A percentile compares a stretch with the other conserved stretches of the same genome.
Conservation (phyloP, 1,140 invertebrate species). For the Latrodectus geometricus region DNA sequence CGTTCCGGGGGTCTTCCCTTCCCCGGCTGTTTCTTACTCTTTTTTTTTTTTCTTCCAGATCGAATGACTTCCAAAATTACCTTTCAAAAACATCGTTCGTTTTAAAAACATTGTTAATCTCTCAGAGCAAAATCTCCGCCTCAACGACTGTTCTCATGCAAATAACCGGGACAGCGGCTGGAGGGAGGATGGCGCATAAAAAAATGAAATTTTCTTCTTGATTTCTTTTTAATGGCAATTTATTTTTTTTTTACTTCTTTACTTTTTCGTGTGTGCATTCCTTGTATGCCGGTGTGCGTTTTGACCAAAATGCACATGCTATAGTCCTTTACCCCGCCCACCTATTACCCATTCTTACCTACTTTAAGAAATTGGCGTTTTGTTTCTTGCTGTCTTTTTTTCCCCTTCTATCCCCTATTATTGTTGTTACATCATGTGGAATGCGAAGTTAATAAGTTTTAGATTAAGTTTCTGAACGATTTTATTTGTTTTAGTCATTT, state of each 20-base stretch:
- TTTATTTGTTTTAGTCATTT: slow-evolving; percentile 16
- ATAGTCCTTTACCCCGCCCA: background rate
- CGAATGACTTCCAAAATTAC: slow-evolving; percentile 61
- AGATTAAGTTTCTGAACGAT: slow-evolving; percentile 56
- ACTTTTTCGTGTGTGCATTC: background rate
- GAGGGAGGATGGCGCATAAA: background rate
- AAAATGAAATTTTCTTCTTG: slow-evolving; percentile 56
- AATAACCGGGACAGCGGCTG: slow-evolving; percentile 26
- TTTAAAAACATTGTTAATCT: slow-evolving; percentile 62
- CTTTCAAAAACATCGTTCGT: slow-evolving; percentile 62
- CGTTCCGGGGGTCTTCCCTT: background rate
- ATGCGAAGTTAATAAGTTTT: slow-evolving; percentile 62
- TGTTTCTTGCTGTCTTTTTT: background rate
- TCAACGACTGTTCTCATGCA: slow-evolving; percentile 57
- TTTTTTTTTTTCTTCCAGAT: slow-evolving; percentile 26
- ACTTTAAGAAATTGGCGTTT: slow-evolving; percentile 61
- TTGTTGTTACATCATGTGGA: slow-evolving; percentile 62
- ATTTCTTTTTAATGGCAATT: slow-evolving; percentile 60
- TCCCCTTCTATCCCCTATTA: slow-evolving; percentile 41
- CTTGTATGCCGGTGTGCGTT: background rate
- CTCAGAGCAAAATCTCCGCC: slow-evolving; percentile 48
- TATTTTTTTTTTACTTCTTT: slow-evolving; percentile 43
- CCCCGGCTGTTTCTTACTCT: background rate
- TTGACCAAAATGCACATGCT: slow-evolving; percentile 23
- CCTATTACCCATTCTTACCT: slow-evolving; percentile 10